Evolutionary conservation across 2,113 vertebrate species (phyloP).

Genomic region (Notechis scutatus): DNA sequence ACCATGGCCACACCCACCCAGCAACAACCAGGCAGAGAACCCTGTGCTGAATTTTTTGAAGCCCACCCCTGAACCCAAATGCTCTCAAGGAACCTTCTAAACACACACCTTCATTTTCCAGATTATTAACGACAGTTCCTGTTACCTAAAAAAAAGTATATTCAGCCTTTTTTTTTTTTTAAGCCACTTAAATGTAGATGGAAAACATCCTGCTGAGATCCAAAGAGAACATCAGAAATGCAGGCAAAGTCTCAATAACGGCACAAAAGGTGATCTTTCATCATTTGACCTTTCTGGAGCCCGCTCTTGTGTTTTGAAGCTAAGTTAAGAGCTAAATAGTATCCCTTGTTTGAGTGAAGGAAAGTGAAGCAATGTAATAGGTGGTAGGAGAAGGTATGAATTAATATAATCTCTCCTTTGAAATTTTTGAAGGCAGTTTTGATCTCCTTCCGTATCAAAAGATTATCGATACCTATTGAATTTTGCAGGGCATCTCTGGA

Average conservation of each 20-base stretch:
- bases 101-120: not conserved
- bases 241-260: not conserved
- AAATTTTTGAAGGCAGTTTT: not conserved
- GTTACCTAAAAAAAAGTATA: not conserved
- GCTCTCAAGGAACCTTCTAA: not conserved
- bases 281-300: conserved; percentile 6
- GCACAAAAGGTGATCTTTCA: not conserved
- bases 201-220: conserved; percentile 9
- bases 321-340: not conserved
- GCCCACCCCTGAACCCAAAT: not conserved
- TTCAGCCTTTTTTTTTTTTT: not conserved
- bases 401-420: not conserved
- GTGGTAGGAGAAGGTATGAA: not conserved
- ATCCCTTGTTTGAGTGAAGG: not conserved
- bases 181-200: not conserved
- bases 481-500: not conserved
- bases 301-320: conserved; percentile 2
- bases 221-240: conserved; percentile 9
- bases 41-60: too few species aligned
- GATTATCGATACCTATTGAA: not conserved
- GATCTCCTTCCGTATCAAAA: not conserved
- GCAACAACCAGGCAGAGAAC: too few species aligned
- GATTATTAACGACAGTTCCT: not conserved
- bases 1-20: too few species aligned
- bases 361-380: not conserved